Evolutionary conservation across 1,140 invertebrate genomes (phyloP).

Genomic region (Lutraria rhynchaena): DNA sequence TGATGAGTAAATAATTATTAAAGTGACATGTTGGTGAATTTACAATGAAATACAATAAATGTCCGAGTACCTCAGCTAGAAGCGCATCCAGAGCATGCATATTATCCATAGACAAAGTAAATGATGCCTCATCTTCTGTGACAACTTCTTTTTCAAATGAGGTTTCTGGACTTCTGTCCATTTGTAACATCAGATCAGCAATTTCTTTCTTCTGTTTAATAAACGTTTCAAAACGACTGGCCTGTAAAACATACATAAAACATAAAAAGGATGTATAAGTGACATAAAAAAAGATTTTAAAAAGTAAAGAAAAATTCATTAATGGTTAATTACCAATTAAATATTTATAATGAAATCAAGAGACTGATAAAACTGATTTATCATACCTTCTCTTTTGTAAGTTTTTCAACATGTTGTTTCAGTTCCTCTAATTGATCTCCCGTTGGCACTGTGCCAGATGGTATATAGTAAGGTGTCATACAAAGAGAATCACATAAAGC

Average conservation of each 20-base stretch:
- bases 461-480: slow-evolving; percentile 76
- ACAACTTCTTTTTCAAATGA: slow-evolving; percentile 75
- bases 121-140: slow-evolving; percentile 72
- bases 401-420: slow-evolving; percentile 68
- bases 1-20: no score
- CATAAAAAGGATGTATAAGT: no score
- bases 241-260: no score
- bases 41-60: no score
- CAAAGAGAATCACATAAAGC: slow-evolving; percentile 72
- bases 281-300: no score
- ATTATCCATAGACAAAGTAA: slow-evolving; percentile 73
- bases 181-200: slow-evolving; percentile 67
- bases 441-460: slow-evolving; percentile 69
- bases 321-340: no score
- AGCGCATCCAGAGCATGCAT: slow-evolving; percentile 68
- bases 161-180: slow-evolving; percentile 73
- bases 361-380: no score
- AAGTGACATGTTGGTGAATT: no score
- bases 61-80: slow-evolving; percentile 69
- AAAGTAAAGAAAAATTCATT: no score
- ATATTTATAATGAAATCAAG: no score
- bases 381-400: slow-evolving; percentile 71
- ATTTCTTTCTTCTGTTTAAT: slow-evolving; percentile 69
- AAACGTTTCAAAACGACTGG: slow-evolving; percentile 62
- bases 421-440: slow-evolving; percentile 73